Evolutionary conservation across 2,888 invertebrate species (phyloP).

Genomic region (Tolmerus cingulatus): DNA sequence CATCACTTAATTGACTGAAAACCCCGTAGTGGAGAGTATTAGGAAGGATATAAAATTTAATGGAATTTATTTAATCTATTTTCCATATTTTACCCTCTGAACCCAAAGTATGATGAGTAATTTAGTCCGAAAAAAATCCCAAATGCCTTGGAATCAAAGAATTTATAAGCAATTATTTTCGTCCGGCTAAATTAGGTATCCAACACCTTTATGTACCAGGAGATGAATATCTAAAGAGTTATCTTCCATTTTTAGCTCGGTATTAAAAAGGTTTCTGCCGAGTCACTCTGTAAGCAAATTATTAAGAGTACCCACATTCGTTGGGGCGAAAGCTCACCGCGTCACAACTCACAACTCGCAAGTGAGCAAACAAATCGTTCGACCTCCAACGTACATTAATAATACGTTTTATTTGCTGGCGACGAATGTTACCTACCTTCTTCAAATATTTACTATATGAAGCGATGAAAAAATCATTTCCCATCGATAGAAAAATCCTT

Average conservation of each 20-base stretch:
- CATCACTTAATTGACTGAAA: too few species aligned
- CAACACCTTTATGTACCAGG: background rate
- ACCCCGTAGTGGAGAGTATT: too few species aligned
- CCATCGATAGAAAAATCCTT: conserved; percentile 19
- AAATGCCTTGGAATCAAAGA: too few species aligned
- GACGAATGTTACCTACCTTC: background rate
- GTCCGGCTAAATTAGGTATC: background rate
- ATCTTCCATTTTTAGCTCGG: background rate
- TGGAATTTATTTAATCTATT: too few species aligned
- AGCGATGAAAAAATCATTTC: background rate
- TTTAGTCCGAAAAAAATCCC: too few species aligned
- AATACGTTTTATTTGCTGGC: background rate
- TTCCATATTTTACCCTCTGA: too few species aligned
- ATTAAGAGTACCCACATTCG: background rate
- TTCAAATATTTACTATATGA: background rate
- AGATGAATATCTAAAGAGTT: background rate
- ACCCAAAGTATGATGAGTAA: too few species aligned
- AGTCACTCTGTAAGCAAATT: background rate
- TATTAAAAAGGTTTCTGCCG: background rate
- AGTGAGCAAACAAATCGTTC: conserved; percentile 2
- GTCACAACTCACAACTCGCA: background rate
- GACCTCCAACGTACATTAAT: conserved; percentile 12
- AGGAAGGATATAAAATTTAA: too few species aligned
- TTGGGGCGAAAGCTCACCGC: background rate
- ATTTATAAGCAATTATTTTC: background rate